Conservation (phyloP, 2,113 vertebrate species). For the Accipiter virgatus region DNA sequence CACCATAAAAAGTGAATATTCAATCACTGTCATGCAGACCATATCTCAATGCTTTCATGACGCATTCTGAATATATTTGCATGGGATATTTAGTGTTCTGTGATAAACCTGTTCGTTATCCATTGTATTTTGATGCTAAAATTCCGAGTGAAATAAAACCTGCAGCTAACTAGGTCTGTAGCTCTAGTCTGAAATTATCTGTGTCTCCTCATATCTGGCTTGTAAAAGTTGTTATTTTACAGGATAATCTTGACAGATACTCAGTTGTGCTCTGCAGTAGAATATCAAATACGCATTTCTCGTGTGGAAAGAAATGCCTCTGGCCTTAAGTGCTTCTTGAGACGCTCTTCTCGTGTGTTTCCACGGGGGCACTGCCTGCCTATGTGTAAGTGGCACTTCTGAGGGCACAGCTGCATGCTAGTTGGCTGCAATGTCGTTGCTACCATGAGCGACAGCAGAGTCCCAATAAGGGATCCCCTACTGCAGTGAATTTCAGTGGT, state of each 20-base stretch:
- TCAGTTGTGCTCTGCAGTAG: neutral
- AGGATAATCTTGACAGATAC: neutral
- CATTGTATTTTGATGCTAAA: neutral
- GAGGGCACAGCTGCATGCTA: neutral
- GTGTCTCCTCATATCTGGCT: neutral
- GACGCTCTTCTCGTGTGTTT: rapidly evolving
- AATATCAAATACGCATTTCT: neutral
- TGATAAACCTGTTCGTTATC: neutral
- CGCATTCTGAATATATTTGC: neutral
- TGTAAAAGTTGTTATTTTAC: neutral
- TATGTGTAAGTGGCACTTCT: rapidly evolving
- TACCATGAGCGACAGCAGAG: neutral
- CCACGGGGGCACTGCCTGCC: neutral
- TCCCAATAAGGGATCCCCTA: neutral
- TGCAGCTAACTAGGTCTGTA: neutral
- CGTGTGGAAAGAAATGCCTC: neutral
- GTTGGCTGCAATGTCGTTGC: neutral
- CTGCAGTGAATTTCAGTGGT: no score
- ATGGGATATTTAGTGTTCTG: neutral
- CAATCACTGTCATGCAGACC: neutral
- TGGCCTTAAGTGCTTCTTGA: neutral
- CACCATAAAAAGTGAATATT: neutral
- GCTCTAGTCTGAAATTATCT: neutral
- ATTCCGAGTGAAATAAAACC: neutral
- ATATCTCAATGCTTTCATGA: neutral